Evolutionary conservation across 2,113 vertebrate genomes (phyloP), one percentile per base, ranked within the genome.

Genomic region (Hyperopisus bebe): DNA sequence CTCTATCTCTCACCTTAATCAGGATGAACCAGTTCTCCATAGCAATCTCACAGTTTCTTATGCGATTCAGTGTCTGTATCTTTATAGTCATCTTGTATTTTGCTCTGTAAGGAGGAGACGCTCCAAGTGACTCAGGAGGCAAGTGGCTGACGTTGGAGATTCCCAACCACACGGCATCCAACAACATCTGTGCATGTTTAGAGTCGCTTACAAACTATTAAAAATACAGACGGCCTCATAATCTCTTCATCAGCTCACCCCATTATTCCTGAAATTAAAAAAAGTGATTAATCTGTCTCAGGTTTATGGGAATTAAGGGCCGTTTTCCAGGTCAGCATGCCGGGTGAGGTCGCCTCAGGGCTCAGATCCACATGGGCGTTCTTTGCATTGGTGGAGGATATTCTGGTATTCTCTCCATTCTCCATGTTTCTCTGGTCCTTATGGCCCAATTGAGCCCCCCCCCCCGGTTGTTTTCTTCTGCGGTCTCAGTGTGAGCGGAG

Each of bases 221-320:
- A 83, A 8, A 74, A 46, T 53, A 13, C 31, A 55, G 85, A 47
- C 50, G 55, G 46, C 48, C 74, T 1, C 53, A 46, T 42, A 90
- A 44, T 35, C 55, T 39, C 47, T 86, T 82, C 87, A 88, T 80
- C 53, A 24, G 86, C 53, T 91, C 21, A 86, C 88, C 86, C 66
- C 31, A 39, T 27, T 53, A 48, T 88, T 62, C 58, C 53, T 31
- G 24, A 27, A 88, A 88, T 62, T 27, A 48, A 48, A 35, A 58
- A 58, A 87, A 35, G 53, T 6, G 80, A 91, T 90, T 91, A 87
- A 90, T 90, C 90, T 51, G n/a, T 66, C 80, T 53, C 90, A 80
- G 90, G 86, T 90, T 90, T 90, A 58, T 3, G 87, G 46, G 90
- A 47, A 90, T 90, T 90, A 92, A 88, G 74, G 74, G 15, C 85